A percentile compares a stretch with the other conserved stretches of the same genome.
Conservation (phyloP, 2,797 vertebrate genomes). For the Chaetodon trifasciatus region DNA sequence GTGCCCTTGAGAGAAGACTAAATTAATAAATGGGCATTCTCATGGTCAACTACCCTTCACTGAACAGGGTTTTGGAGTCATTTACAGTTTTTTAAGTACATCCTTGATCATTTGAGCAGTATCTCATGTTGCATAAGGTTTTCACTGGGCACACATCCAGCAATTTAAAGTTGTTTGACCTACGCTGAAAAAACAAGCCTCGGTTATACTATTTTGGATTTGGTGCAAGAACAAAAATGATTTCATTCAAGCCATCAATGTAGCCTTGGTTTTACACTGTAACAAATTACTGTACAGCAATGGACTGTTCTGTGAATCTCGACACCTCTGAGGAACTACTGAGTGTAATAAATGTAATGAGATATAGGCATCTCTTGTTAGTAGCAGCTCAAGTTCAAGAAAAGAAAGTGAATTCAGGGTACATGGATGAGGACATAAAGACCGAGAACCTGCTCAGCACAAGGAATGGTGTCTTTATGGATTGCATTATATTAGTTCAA, state of each 20-base stretch:
- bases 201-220: not conserved
- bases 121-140: not conserved
- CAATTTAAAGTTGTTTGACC: not conserved
- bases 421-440: no score
- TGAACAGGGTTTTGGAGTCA: slow-evolving; percentile 36
- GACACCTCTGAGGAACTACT: no score
- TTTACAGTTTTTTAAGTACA: slow-evolving; percentile 41
- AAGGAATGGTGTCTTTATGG: no score
- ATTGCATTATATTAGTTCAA: no score
- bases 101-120: slow-evolving; percentile 6
- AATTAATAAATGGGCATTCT: slow-evolving; percentile 20
- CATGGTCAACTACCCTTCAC: slow-evolving; percentile 29
- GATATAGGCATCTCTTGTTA: no score
- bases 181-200: slow-evolving; percentile 3
- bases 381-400: no score
- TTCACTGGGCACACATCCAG: slow-evolving; percentile 4
- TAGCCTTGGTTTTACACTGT: not conserved
- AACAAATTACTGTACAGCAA: no score
- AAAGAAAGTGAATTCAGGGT: no score
- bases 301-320: no score
- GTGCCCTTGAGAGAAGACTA: slow-evolving; percentile 26
- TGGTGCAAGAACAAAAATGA: not conserved
- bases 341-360: no score
- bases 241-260: slow-evolving; percentile 1
- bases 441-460: no score